Conservation (phyloP, 1,140 invertebrate species). For the Heliconius melpomene region DNA sequence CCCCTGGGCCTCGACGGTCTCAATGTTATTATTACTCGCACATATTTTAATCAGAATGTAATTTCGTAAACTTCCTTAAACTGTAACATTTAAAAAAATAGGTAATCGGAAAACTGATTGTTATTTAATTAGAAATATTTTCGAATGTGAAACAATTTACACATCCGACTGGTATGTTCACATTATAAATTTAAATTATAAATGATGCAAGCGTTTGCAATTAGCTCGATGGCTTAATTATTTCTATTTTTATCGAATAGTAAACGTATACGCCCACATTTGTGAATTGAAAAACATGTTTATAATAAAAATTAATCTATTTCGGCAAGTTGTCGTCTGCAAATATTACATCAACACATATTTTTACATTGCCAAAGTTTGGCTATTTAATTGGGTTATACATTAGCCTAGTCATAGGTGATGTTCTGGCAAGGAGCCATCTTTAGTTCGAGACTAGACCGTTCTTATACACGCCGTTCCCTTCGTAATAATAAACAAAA, state of each 20-base stretch:
- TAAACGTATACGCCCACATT: neutral
- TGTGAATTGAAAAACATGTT: neutral
- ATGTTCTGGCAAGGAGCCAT: conserved; percentile 22
- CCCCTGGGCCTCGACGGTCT: too few relatives aligned
- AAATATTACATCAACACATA: conserved; percentile 26
- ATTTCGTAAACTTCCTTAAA: too few relatives aligned
- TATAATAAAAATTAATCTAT: neutral
- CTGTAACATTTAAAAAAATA: neutral
- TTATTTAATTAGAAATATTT: neutral
- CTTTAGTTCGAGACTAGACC: neutral
- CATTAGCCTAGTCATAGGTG: conserved; percentile 12
- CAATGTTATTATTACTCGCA: too few relatives aligned
- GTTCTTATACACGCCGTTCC: neutral
- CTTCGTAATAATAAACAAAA: neutral
- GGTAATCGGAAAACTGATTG: neutral
- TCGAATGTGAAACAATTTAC: neutral
- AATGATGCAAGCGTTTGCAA: neutral
- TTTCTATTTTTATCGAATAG: neutral
- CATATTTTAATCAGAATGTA: too few relatives aligned
- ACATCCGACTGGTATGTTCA: neutral
- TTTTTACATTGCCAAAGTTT: conserved; percentile 17
- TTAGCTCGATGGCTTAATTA: neutral
- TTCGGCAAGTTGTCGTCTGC: neutral
- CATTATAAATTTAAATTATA: neutral
- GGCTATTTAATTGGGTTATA: conserved; percentile 15